A percentile compares a stretch with the other conserved stretches of the same genome.
phyloP scores from a whole-genome alignment of 2,113 vertebrate species.

The Melanotaenia duboulayi region DNA sequence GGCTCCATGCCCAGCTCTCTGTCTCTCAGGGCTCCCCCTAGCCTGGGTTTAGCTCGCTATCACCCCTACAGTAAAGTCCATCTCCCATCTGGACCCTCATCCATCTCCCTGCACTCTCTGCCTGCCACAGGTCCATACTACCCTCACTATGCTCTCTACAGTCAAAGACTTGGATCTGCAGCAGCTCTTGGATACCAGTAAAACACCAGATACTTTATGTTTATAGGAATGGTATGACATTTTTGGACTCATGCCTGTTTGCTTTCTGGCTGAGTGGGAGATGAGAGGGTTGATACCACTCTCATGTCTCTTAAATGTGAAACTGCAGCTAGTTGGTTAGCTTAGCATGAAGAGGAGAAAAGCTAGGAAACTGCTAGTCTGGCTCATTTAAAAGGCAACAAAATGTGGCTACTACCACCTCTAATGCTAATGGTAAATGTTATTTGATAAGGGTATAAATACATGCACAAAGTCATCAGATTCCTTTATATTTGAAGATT shows the following conservation, averaged over 20 bases:
- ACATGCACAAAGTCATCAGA: background rate
- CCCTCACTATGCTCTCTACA: conserved; percentile 94
- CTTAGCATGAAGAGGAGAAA: conserved; percentile 21
- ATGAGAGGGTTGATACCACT: conserved; percentile 2
- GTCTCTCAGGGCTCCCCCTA: conserved; percentile 91
- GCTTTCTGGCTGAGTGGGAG: conserved; percentile 2
- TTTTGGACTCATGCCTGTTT: conserved; percentile 32
- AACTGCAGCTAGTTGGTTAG: conserved; percentile 30
- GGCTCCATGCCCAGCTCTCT: conserved; percentile 87
- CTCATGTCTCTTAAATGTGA: background rate
- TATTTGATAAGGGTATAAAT: background rate
- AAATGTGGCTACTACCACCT: background rate
- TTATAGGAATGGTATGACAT: conserved; percentile 16
- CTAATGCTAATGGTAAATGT: background rate
- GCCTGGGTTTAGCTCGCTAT: conserved; percentile 93
- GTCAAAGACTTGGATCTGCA: conserved; percentile 95
- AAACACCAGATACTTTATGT: conserved; percentile 44
- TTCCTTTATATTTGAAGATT: background rate
- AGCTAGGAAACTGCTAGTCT: background rate
- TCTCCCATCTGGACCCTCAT: conserved; percentile 86
- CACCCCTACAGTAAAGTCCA: conserved; percentile 97
- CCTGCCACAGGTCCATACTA: conserved; percentile 91
- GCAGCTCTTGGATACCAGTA: conserved; percentile 96
- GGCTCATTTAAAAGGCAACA: background rate
- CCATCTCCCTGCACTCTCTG: conserved; percentile 91